Evolutionary conservation across 2,797 vertebrate species (phyloP).

Genomic region (Molossus alvarezi): DNA sequence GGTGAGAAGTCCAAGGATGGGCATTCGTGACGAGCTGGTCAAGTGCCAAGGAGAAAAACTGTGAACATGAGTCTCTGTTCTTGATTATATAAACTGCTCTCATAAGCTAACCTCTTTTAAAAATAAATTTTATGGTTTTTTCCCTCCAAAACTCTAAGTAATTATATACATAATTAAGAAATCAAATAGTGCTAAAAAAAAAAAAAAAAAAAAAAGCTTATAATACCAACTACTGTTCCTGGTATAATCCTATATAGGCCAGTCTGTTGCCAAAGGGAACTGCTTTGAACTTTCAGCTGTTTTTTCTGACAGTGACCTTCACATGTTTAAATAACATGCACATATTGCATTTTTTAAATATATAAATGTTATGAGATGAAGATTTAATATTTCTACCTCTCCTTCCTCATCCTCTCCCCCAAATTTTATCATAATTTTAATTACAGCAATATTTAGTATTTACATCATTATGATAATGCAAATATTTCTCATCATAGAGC

Average conservation of each 20-base stretch:
- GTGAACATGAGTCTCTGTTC: not conserved
- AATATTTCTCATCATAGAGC: not conserved
- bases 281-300: not conserved
- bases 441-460: not conserved
- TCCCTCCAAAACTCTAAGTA: not conserved
- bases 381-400: not conserved
- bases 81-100: slow-evolving; percentile 11
- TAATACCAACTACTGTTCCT: not conserved
- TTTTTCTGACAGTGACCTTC: slow-evolving; percentile 9
- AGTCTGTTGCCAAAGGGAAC: not conserved
- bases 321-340: not conserved
- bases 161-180: not conserved
- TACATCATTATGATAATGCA: not conserved
- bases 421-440: slow-evolving; percentile 17
- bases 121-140: not conserved
- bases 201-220: not conserved
- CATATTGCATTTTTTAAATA: not conserved
- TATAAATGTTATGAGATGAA: not conserved
- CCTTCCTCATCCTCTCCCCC: not conserved
- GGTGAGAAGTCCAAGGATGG: not conserved
- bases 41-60: not conserved
- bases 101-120: not conserved
- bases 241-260: not conserved
- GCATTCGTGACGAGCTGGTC: not conserved
- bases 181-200: slow-evolving; percentile 12